These are phyloP conservation scores for Daboia siamensis DNA, from an alignment of 2,113 vertebrate species.

Conservation along the genomic window DNA sequence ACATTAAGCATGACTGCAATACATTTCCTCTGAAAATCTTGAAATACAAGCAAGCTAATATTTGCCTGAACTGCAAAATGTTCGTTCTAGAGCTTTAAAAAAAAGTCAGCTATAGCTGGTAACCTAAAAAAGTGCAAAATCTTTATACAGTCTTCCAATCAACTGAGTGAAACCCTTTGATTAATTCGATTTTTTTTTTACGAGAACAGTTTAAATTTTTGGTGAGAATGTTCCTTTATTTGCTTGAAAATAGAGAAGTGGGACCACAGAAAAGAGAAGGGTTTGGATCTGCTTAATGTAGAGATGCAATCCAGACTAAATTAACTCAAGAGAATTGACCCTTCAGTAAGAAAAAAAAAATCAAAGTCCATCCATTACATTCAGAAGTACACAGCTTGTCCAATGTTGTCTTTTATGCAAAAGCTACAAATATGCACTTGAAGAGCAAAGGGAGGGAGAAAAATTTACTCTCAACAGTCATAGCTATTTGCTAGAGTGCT, in stretches of 20 bases:
- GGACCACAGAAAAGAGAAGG: background rate
- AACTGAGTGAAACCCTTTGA: no score
- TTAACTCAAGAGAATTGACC: background rate
- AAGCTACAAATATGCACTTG: constrained; percentile 3
- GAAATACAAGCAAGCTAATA: background rate
- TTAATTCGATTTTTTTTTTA: background rate
- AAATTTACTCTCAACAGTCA: constrained; percentile 32
- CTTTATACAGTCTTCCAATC: background rate
- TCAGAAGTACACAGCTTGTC: constrained; percentile 7
- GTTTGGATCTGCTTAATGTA: background rate
- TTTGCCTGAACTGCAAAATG: background rate
- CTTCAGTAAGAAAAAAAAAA: background rate
- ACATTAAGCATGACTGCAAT: background rate
- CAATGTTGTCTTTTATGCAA: background rate
- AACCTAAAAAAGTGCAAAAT: background rate
- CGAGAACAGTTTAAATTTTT: background rate
- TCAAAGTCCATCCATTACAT: background rate
- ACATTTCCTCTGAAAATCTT: background rate
- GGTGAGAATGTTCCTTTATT: background rate
- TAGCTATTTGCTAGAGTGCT: constrained; percentile 41
- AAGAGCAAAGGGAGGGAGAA: background rate
- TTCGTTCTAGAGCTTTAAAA: background rate
- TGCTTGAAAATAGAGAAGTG: background rate
- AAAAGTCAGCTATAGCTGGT: background rate
- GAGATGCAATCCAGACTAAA: background rate